Evolutionary conservation across 2,113 vertebrate species (phyloP).

Genomic region (Formicarius rufipectus): DNA sequence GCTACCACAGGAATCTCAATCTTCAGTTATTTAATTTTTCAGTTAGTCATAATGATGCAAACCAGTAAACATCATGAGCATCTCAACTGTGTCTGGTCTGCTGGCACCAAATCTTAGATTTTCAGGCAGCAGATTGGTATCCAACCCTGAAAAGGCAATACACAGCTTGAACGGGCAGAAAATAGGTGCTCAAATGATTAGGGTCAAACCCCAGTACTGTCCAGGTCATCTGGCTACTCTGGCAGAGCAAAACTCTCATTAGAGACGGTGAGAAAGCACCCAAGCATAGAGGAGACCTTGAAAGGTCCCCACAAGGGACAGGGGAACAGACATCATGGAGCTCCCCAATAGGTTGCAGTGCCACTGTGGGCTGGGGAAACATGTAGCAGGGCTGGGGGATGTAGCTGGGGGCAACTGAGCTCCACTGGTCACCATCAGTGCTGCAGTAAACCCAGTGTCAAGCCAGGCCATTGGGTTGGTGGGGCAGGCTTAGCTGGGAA

Average conservation of each 20-base stretch:
- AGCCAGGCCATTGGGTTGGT: rapidly evolving
- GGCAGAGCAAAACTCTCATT: background rate
- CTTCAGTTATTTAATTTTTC: background rate
- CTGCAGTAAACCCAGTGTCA: rapidly evolving
- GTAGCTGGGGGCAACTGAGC: background rate
- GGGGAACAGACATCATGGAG: rapidly evolving
- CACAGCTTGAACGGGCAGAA: background rate
- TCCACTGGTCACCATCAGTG: rapidly evolving
- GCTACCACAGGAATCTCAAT: background rate
- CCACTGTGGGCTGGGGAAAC: background rate
- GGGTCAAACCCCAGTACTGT: background rate
- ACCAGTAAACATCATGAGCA: background rate
- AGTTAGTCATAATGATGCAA: background rate
- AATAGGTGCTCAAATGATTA: background rate
- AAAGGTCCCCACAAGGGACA: rapidly evolving
- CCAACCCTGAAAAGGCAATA: background rate
- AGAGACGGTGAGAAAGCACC: background rate
- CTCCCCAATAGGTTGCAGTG: rapidly evolving
- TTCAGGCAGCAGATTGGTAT: background rate
- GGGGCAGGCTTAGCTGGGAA: background rate
- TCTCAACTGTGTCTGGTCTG: background rate
- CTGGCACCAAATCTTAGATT: background rate
- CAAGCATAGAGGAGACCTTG: background rate
- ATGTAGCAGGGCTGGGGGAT: background rate
- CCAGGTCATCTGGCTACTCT: background rate